A percentile compares a stretch with the other conserved stretches of the same genome.
Evolutionary conservation across 1,140 invertebrate species (phyloP).

Genomic region (Leptopilina boulardi): DNA sequence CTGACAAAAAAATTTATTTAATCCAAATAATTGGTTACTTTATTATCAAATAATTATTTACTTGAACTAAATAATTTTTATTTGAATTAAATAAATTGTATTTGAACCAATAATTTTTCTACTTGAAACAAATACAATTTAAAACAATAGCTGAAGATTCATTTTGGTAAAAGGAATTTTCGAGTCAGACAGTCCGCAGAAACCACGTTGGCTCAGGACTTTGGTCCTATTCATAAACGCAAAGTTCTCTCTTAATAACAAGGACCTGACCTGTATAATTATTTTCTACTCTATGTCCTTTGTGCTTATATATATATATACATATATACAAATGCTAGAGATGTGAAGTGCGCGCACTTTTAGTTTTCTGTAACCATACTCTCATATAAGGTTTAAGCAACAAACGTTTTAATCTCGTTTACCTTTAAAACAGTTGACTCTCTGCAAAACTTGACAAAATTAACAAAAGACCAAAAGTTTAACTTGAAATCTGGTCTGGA

Average conservation of each 20-base stretch:
- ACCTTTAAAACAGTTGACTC: no score
- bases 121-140: no score
- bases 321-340: background rate
- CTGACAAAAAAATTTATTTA: no score
- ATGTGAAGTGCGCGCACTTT: background rate
- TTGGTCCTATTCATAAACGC: background rate
- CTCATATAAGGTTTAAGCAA: background rate
- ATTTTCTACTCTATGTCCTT: conserved; percentile 14
- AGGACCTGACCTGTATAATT: conserved; percentile 13
- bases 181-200: background rate
- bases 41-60: no score
- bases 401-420: no score
- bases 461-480: no score
- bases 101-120: no score
- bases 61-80: no score
- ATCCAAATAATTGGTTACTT: no score
- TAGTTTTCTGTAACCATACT: background rate
- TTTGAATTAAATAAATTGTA: no score
- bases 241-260: conserved; percentile 9
- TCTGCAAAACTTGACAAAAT: no score
- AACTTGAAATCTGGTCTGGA: no score
- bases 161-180: background rate
- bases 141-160: background rate
- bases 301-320: background rate
- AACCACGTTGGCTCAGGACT: background rate